Percentiles rank a stretch among this genome's conserved stretches.
Conservation (phyloP, 2,888 invertebrate species). For the Nipponacmea schrenckii region DNA sequence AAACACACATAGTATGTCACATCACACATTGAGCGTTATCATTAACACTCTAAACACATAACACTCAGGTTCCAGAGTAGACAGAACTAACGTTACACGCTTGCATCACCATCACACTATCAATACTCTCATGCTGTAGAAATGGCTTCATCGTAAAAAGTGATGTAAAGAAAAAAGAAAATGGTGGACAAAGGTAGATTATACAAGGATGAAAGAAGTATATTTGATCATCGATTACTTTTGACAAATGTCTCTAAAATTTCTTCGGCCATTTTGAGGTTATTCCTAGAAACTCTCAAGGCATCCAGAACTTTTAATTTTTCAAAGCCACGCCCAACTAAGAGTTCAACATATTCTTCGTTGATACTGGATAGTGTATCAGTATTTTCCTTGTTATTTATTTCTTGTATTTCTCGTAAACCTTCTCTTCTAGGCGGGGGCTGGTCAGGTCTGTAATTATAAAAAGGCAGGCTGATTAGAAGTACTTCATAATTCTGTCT, state of each 20-base stretch:
- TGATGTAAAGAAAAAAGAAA: no score
- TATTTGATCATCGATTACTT: constrained; percentile 23
- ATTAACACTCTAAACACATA: no score
- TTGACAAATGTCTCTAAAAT: constrained; percentile 88
- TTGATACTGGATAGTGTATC: constrained; percentile 46
- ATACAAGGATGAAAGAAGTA: no score
- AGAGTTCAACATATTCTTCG: constrained; percentile 78
- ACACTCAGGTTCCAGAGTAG: no score
- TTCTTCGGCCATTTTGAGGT: constrained; percentile 95
- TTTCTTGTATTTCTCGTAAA: constrained; percentile 59
- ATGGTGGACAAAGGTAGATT: no score
- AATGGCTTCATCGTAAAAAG: no score
- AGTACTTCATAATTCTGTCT: no score
- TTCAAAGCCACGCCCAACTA: constrained; percentile 90
- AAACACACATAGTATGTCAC: no score
- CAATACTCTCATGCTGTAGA: no score
- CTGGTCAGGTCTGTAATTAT: constrained; percentile 27
- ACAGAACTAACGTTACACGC: no score
- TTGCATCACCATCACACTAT: no score
- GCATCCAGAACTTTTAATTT: constrained; percentile 91
- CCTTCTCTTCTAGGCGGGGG: constrained; percentile 51
- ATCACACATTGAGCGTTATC: no score
- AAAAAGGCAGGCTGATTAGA: neutral
- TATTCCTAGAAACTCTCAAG: constrained; percentile 90
- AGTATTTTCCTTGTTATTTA: constrained; percentile 61